Base-by-base conservation (phyloP, 2,888 invertebrate genomes). In the Ophioninae sp. region DNA sequence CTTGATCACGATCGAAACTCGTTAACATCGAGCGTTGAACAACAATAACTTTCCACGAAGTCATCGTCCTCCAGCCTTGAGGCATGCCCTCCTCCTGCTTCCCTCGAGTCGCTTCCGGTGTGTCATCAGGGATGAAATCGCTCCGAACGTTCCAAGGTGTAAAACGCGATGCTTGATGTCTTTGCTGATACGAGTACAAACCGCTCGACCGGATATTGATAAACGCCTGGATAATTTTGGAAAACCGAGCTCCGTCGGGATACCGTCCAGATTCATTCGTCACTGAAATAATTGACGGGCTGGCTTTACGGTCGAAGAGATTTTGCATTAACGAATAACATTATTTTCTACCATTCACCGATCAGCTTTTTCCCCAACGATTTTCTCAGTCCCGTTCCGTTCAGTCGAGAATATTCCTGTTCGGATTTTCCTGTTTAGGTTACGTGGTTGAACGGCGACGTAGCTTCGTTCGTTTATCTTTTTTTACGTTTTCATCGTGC, bases 81-180 rank as follows among this genome's bases (percentile, higher is more conserved):
- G 10, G 30, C 30, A 2, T 30, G n/a, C n/a, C n/a, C 3, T 65
- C 79, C 23, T 23, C 62, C 20, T 20, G 50, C 13, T 21, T 65
- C 64, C 37, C 56, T 39, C 61, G 30, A 30, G 30, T 3, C 61
- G 20, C 17, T 39, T 44, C 37, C 59, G 21, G 41, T 72, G 62
- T 79, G 81, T 85, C 85, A 85, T 86, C 44, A 82, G 70, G 68
- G 21, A 81, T 68, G 85, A 80, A 87, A 85, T 84, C 72, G 82
- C 78, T 75, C 85, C 82, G 86, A 69, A 65, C 64, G 57, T 81
- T 61, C 74, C 68, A 23, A 73, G 62, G 72, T 23, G 75, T 70
- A 65, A 75, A 79, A 65, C 39, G 20, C 39, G 39, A 81, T 62
- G 39, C 44, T 7, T 44, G 13, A 21, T 44, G 23, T 67, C 76